phyloP scores from a whole-genome alignment of 53 echinoderm and acorn worm species.

The Patiria pectinifera region DNA sequence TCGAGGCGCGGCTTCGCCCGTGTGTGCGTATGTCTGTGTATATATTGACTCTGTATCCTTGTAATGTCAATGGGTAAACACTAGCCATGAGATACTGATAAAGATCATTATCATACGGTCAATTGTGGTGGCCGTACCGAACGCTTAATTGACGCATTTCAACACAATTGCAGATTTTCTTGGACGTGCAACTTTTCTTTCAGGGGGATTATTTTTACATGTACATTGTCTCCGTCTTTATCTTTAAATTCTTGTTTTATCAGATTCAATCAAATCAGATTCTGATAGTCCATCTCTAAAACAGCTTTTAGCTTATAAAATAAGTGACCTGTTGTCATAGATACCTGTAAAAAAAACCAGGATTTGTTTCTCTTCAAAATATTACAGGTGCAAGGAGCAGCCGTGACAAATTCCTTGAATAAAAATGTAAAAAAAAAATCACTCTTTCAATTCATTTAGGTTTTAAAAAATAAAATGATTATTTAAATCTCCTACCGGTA shows the following conservation, averaged over 20 bases:
- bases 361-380: too few relatives aligned
- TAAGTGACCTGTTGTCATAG: background rate
- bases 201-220: background rate
- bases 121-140: background rate
- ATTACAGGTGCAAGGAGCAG: background rate
- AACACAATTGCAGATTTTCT: slow-evolving; percentile 9
- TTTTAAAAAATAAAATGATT: too few relatives aligned
- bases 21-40: background rate
- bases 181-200: background rate
- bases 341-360: background rate
- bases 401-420: background rate
- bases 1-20: background rate
- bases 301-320: background rate
- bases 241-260: background rate
- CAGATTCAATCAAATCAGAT: background rate
- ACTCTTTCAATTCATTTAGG: too few relatives aligned
- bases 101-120: slow-evolving; percentile 38
- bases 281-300: background rate
- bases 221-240: background rate
- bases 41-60: background rate
- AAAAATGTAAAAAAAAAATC: background rate
- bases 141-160: slow-evolving; percentile 24
- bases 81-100: background rate
- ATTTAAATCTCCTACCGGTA: too few relatives aligned
- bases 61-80: slow-evolving; percentile 30